Evolutionary conservation across 2,113 vertebrate species (phyloP), one percentile per base, ranked within the genome.

Genomic region (Xenotilapia caudafasciata): DNA sequence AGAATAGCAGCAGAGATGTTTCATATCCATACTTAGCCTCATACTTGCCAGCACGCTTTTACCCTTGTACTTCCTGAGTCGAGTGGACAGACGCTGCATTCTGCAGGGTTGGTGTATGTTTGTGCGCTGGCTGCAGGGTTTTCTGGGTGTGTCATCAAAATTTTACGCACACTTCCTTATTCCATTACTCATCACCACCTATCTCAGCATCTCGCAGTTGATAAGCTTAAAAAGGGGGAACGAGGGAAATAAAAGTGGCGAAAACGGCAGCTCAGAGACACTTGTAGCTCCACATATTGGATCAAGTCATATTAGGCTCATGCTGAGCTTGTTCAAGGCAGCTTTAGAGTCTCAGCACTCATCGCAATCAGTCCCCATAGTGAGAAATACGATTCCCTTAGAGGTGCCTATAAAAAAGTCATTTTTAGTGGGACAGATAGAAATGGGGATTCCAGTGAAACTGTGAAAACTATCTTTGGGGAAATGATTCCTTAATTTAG

Each of bases 211-310:
- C 68, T 87, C 6, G 8, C 23, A 49, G 60, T 26, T 83, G 87
- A 92, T 83, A 79, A 85, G 89, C 83, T 90, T 49, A 51, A 88
- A 68, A 85, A 87, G 21, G 60, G 35, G 86, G 56, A 80, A 54
- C 79, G 11, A 38, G 94, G 95, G 94, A 93, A 94, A 94, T 94
- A 93, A 95, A 89, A 89, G 23, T 4, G 73, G 70, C 21, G 33
- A 28, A 73, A 85, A 90, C 6, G 15, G 77, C 86, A 79, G 87
- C 88, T 68, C 14, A 11, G 92, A 87, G 92, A 91, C 77, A 51
- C 26, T 2, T 58, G 83, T 2, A 23, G 68, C 80, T 84, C 75
- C 12, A 5, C 55, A 4, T 23, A 54, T 79, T 14, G 14, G 83
- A 68, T 89, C 75, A 21, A 92, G 68, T 82, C 86, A 92, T 90